Evolutionary conservation across 2,113 vertebrate species (phyloP), one percentile per base, ranked within the genome.

Genomic region (Empidonax traillii): DNA sequence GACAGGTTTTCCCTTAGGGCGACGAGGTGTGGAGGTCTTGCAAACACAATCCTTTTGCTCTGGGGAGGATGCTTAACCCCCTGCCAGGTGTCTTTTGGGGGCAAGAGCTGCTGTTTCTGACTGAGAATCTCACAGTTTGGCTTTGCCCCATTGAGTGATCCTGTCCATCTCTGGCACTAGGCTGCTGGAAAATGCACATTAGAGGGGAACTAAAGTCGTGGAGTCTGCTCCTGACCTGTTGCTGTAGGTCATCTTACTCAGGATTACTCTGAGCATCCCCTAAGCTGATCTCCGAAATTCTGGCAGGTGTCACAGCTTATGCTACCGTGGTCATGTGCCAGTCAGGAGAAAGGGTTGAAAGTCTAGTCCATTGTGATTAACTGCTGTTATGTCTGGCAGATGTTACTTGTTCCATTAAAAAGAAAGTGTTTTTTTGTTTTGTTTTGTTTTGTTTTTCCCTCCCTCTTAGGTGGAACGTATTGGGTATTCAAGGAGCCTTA

Each of bases 401-500:
- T 95, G 84, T 97, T 96, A 81, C 92, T 90, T 97, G 85, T 94
- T 95, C 91, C 84, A 91, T 89, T 96, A 95, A 97, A 96, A 96
- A 94, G 87, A 85, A 96, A 90, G 76, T 75, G 14, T 89, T 95
- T 92, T 94, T 71, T 92, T 75, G 76, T 72, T 85, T 46, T 46
- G 44, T 46, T 46, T 97, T 76, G 44, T 91, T 96, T 94, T 96
- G 73, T 94, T 87, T 92, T 96, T 97, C 96, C 91, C 93, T 97
- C 76, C 90, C 93, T 96, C 52, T 47, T 98, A 99, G 99, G 97
- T 99, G 99, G 99, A 99, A 99, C 63, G 98, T 99, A 94, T 98
- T 99, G 85, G 99, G 99, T 81, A 97, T 99, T 96, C 99, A 99
- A 97, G 99, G 99, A 81, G 98, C 99, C 39, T 97, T 99, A 96